Evolutionary conservation across 2,888 invertebrate species (phyloP).

Genomic region (Dicranocentrus wangi): DNA sequence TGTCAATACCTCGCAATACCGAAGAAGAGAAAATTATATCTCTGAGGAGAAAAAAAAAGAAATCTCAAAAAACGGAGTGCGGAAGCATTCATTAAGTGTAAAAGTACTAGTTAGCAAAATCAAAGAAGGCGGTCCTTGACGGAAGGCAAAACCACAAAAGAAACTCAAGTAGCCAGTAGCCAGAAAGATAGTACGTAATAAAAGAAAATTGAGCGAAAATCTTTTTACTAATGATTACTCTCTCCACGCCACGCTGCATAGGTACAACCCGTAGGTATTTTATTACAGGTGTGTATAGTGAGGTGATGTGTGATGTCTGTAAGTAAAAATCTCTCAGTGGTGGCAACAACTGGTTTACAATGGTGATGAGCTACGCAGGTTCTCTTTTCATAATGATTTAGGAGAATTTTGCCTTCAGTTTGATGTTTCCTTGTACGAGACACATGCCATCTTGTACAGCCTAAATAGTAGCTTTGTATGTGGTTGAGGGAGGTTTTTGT

Average conservation of each 20-base stretch:
- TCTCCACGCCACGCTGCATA: neutral
- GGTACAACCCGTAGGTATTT: neutral
- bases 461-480: no score
- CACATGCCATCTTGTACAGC: no score
- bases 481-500: no score
- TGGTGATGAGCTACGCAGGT: conserved; percentile 22
- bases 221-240: conserved; percentile 47
- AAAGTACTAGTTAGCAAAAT: conserved; percentile 30
- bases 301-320: conserved; percentile 5
- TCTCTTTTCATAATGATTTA: neutral
- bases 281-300: neutral
- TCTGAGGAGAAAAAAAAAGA: conserved; percentile 29
- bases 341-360: conserved; percentile 51
- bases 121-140: conserved; percentile 51
- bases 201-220: conserved; percentile 61
- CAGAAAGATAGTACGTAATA: conserved; percentile 41
- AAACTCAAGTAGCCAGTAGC: conserved; percentile 62
- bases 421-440: neutral
- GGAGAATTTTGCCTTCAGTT: neutral
- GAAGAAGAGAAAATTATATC: no score
- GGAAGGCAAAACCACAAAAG: conserved; percentile 46
- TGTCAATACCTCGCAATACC: conserved; percentile 53
- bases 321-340: conserved; percentile 42
- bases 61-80: neutral
- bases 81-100: conserved; percentile 31